Evolutionary conservation across 2,888 invertebrate species (phyloP).

Genomic region (Ormyrus pomaceus): DNA sequence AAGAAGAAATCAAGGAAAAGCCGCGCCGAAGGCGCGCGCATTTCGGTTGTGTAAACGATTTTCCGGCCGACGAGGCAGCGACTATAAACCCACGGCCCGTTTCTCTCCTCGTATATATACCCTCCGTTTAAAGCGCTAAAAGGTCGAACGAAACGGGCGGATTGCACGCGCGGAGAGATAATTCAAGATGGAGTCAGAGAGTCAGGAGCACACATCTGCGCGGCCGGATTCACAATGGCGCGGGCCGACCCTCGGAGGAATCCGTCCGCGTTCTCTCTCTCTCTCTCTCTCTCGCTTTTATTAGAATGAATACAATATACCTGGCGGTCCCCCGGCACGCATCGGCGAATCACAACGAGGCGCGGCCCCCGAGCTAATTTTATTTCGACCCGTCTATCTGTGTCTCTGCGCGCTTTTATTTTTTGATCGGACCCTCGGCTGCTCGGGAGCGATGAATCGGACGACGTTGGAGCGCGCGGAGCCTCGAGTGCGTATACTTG

Average conservation of each 20-base stretch:
- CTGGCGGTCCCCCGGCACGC: conserved; percentile 51
- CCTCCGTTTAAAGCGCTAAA: conserved; percentile 33
- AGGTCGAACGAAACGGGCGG: conserved; percentile 7
- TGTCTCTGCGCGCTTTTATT: background rate
- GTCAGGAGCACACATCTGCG: conserved; percentile 67
- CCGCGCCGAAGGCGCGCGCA: background rate
- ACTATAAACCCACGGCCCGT: background rate
- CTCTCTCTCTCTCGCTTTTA: conserved; percentile 2
- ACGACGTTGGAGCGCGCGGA: background rate
- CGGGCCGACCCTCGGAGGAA: conserved; percentile 7
- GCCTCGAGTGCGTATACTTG: background rate
- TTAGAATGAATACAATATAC: too few relatives aligned
- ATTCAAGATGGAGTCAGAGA: conserved; percentile 74
- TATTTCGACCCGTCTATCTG: background rate
- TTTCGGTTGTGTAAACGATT: conserved; percentile 31
- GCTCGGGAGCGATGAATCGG: background rate
- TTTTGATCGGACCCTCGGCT: background rate
- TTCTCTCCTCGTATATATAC: too few relatives aligned
- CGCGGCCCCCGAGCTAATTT: conserved; percentile 37
- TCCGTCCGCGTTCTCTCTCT: background rate
- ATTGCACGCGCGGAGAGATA: conserved; percentile 59
- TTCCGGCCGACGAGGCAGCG: conserved; percentile 12
- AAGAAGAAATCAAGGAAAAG: conserved; percentile 8
- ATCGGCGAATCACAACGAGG: conserved; percentile 60
- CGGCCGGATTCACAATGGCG: conserved; percentile 8